phyloP scores from a whole-genome alignment of 35 echinoderm and acorn worm species.

The Stichopus chloronotus region DNA sequence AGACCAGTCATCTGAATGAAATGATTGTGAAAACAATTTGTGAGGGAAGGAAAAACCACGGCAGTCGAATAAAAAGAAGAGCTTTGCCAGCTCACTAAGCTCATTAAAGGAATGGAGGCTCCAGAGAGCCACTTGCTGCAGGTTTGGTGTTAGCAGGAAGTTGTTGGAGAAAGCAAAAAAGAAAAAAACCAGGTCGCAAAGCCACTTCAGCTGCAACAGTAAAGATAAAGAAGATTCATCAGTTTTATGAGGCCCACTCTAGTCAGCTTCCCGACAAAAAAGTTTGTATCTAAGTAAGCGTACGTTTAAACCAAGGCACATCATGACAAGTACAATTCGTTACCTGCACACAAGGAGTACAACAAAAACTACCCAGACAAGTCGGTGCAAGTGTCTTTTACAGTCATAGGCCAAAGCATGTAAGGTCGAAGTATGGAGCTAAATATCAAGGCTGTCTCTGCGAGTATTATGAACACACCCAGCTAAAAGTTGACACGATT shows the following conservation, averaged over 20 bases:
- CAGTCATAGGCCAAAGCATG: conserved; percentile 33
- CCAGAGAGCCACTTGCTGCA: neutral
- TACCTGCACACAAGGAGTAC: conserved; percentile 32
- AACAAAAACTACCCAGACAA: conserved; percentile 10
- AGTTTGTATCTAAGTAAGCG: conserved; percentile 9
- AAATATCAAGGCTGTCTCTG: conserved; percentile 62
- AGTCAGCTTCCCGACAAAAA: conserved; percentile 60
- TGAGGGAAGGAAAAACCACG: neutral
- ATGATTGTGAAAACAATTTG: too few species aligned
- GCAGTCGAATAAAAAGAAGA: too few species aligned
- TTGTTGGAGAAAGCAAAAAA: conserved; percentile 12
- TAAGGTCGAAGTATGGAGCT: conserved; percentile 14
- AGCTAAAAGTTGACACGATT: conserved; percentile 36
- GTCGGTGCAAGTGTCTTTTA: conserved; percentile 21
- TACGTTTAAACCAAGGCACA: conserved; percentile 44
- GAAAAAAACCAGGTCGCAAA: conserved; percentile 4
- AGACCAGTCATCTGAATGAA: neutral
- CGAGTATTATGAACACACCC: conserved; percentile 51
- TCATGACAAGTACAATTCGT: conserved; percentile 32
- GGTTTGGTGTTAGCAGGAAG: conserved; percentile 42
- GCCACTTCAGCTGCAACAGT: neutral
- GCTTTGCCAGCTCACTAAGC: too few species aligned
- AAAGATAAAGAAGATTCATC: neutral
- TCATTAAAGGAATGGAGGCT: too few species aligned
- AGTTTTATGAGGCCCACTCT: conserved; percentile 55